These are phyloP conservation scores for Nebria ingens DNA, from an alignment of 1,140 invertebrate species.

Conservation along the genomic window DNA sequence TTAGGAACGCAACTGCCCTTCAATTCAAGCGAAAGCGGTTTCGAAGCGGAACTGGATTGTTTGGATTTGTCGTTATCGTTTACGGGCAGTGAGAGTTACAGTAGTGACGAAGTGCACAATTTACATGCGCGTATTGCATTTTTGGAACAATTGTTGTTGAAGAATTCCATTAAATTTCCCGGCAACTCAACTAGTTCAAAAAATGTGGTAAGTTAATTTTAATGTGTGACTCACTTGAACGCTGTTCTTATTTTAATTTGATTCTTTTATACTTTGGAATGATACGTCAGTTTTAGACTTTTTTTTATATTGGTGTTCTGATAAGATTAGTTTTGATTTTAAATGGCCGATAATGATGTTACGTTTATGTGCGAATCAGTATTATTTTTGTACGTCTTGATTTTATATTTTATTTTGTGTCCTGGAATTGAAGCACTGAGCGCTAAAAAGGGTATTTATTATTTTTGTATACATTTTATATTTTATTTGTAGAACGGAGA, in stretches of 20 bases:
- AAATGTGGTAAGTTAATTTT: slow-evolving; percentile 22
- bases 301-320: no score
- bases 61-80: slow-evolving; percentile 26
- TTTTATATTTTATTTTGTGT: slow-evolving; percentile 11
- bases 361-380: no score
- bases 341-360: no score
- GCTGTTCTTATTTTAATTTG: no score
- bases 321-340: no score
- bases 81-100: slow-evolving; percentile 21
- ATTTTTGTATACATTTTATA: no score
- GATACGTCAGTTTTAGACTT: no score
- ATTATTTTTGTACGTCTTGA: slow-evolving; percentile 11
- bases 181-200: slow-evolving; percentile 13
- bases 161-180: slow-evolving; percentile 28
- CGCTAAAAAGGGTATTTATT: slow-evolving; percentile 11
- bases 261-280: no score
- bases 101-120: slow-evolving; percentile 16
- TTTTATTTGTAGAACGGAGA: not conserved
- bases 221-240: no score
- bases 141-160: slow-evolving; percentile 26
- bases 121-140: slow-evolving; percentile 26
- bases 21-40: slow-evolving; percentile 34
- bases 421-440: not conserved
- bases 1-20: slow-evolving; percentile 29
- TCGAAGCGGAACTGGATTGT: slow-evolving; percentile 33